Conservation (phyloP, 2,113 vertebrate species). For the Cromileptes altivelis region DNA sequence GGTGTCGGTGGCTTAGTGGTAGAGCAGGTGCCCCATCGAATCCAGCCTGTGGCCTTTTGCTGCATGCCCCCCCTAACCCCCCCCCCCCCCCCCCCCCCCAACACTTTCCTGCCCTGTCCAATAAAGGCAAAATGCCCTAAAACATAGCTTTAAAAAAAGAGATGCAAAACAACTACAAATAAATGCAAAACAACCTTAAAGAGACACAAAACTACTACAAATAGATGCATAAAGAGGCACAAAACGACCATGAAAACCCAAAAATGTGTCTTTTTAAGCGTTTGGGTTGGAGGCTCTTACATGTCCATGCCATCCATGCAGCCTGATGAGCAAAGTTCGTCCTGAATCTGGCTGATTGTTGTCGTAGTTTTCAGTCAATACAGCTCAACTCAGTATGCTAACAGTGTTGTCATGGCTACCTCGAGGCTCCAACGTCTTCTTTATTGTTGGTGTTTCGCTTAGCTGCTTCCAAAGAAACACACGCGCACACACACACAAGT, state of each 20-base stretch:
- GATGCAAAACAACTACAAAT: neutral
- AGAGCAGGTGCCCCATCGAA: too few species aligned
- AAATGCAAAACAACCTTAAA: too few species aligned
- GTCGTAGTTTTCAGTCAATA: conserved; percentile 6
- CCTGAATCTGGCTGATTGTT: conserved; percentile 8
- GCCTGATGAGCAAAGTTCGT: neutral
- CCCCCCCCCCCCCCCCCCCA: too few species aligned
- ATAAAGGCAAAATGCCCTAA: too few species aligned
- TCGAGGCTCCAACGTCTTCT: neutral
- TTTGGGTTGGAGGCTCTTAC: neutral
- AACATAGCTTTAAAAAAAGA: neutral
- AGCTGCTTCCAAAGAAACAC: conserved; percentile 21
- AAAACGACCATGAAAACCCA: too few species aligned
- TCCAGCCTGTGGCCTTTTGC: too few species aligned
- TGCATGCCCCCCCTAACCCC: too few species aligned
- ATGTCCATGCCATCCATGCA: neutral
- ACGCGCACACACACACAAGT: conserved; percentile 10
- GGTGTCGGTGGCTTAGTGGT: too few species aligned
- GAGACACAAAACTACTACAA: too few species aligned
- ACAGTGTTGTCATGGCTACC: conserved; percentile 39
- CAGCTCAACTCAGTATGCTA: conserved; percentile 25
- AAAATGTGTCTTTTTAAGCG: too few species aligned
- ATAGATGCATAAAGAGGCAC: too few species aligned
- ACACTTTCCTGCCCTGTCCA: too few species aligned
- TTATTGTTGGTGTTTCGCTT: conserved; percentile 34